These are phyloP conservation scores for Spondyliosoma cantharus DNA, from an alignment of 2,797 vertebrate genomes.

Conservation along the genomic window DNA sequence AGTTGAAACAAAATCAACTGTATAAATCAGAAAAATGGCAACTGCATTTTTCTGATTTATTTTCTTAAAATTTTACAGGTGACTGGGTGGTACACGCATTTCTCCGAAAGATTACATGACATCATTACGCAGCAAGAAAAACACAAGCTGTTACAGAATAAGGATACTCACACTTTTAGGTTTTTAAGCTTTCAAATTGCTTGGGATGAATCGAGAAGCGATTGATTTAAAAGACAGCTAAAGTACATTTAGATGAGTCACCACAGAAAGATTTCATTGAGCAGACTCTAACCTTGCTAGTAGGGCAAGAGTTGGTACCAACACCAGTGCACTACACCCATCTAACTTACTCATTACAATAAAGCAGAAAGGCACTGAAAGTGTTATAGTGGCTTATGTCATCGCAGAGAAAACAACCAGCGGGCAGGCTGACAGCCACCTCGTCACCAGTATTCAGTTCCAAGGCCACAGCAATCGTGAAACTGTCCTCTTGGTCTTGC, in stretches of 20 bases:
- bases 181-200: constrained; percentile 3
- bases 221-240: constrained; percentile 11
- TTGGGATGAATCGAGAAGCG: constrained; percentile 2
- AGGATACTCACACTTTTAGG: neutral
- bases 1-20: constrained; percentile 14
- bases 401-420: constrained; percentile 76
- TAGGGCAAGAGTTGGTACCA: neutral
- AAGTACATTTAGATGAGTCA: neutral
- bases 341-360: constrained; percentile 60
- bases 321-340: neutral
- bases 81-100: neutral
- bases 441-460: constrained; percentile 70
- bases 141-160: neutral
- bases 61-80: constrained; percentile 25
- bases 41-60: constrained; percentile 34
- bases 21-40: no score
- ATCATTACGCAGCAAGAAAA: constrained; percentile 14
- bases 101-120: constrained; percentile 20
- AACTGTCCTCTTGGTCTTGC: constrained; percentile 81
- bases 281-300: constrained; percentile 25
- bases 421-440: constrained; percentile 66
- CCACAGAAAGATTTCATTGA: constrained; percentile 14
- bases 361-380: constrained; percentile 83
- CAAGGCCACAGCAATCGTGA: constrained; percentile 55
- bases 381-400: constrained; percentile 78